Evolutionary conservation across 2,797 vertebrate species (phyloP).

Genomic region (Silurus lanzhouensis): DNA sequence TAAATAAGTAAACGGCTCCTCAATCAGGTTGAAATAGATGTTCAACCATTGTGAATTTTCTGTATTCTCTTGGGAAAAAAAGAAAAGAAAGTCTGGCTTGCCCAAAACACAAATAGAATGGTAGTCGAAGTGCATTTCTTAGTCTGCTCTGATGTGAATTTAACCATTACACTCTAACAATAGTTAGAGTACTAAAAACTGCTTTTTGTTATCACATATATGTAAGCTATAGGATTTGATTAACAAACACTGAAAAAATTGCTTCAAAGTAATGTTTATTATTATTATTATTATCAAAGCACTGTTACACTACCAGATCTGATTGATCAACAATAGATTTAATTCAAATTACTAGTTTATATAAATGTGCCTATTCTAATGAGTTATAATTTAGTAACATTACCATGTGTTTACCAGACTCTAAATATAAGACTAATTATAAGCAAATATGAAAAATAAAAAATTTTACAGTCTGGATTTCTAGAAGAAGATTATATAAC

Average conservation of each 20-base stretch:
- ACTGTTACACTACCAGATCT: too few relatives aligned
- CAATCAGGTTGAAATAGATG: constrained; percentile 17
- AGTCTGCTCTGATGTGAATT: not conserved
- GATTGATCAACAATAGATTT: not conserved
- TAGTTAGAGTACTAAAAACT: not conserved
- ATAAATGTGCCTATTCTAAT: not conserved
- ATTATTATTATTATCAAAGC: too few relatives aligned
- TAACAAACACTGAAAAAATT: too few relatives aligned
- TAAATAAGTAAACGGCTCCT: constrained; percentile 41
- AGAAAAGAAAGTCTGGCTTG: not conserved
- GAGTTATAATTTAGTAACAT: not conserved
- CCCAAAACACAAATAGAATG: not conserved
- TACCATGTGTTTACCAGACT: not conserved
- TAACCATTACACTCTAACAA: not conserved
- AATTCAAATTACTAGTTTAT: not conserved
- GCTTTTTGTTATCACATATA: too few relatives aligned
- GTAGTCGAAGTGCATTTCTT: not conserved
- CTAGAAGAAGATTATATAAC: not conserved
- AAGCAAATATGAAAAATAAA: not conserved
- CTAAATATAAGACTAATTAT: not conserved
- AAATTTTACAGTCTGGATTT: too few relatives aligned
- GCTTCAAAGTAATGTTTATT: too few relatives aligned
- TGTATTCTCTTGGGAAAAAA: not conserved
- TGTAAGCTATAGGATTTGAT: too few relatives aligned
- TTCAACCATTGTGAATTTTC: not conserved